phyloP scores from a whole-genome alignment of 2,888 invertebrate genomes.

The Heliconius hortense region DNA sequence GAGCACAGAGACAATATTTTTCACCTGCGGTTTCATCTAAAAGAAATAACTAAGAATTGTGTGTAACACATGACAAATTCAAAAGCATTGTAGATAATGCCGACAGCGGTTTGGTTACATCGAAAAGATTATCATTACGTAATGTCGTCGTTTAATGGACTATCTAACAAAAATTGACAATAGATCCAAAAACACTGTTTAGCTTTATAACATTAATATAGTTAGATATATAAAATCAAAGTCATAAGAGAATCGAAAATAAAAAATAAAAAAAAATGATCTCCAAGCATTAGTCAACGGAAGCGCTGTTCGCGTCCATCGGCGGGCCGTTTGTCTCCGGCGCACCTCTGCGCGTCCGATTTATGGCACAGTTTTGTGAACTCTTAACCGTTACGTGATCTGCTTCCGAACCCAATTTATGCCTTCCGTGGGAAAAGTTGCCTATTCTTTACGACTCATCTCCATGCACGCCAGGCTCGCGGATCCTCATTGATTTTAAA shows the following conservation, averaged over 20 bases:
- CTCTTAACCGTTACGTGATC: conserved; percentile 82
- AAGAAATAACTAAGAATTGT: no score
- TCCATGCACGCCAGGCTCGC: conserved; percentile 53
- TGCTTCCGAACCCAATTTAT: conserved; percentile 82
- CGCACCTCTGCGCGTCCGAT: conserved; percentile 81
- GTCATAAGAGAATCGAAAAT: not conserved
- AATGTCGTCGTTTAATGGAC: no score
- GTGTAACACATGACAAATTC: no score
- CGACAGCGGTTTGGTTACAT: no score
- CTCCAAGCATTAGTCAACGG: conserved; percentile 42
- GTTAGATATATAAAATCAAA: no score
- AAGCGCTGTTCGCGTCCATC: conserved; percentile 51
- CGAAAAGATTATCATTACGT: no score
- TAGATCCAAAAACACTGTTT: no score
- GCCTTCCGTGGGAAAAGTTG: conserved; percentile 78
- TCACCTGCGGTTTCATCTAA: no score
- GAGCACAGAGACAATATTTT: no score
- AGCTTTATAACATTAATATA: no score
- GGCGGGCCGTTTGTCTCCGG: conserved; percentile 78
- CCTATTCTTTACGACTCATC: conserved; percentile 78
- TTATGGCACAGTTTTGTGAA: conserved; percentile 82
- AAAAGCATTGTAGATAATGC: no score
- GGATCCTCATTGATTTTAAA: conserved; percentile 41
- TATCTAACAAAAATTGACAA: no score
- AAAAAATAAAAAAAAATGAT: not conserved